phyloP scores from a whole-genome alignment of 2,888 invertebrate species.

The Bombylius major region DNA sequence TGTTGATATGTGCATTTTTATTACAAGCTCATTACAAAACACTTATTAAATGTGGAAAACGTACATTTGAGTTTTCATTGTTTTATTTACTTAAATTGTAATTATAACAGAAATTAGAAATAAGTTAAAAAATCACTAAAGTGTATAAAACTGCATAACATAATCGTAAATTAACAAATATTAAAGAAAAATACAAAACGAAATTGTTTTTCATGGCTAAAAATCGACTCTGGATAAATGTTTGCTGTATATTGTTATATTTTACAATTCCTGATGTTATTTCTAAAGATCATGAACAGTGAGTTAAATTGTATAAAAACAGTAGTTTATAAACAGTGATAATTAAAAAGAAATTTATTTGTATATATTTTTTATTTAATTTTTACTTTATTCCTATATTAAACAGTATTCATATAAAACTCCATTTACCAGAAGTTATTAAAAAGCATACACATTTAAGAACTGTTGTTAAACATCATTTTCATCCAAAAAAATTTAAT shows the following conservation, averaged over 20 bases:
- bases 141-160: no score
- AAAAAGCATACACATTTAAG: conserved; percentile 8
- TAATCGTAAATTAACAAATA: no score
- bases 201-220: not conserved
- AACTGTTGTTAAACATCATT: conserved; percentile 8
- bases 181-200: no score
- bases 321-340: not conserved
- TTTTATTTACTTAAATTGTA: no score
- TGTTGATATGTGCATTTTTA: no score
- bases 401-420: conserved; percentile 9
- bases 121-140: no score
- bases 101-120: no score
- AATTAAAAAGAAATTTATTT: not conserved
- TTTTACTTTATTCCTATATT: not conserved
- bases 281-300: conserved; percentile 5
- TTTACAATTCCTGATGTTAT: not conserved
- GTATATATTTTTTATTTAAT: not conserved
- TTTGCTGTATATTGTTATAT: conserved; percentile 3
- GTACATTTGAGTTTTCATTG: no score
- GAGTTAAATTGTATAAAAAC: not conserved
- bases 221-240: not conserved
- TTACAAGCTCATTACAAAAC: no score
- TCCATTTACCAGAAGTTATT: conserved; percentile 9
- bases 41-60: no score
- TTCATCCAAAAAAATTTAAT: conserved; percentile 6